Base-by-base conservation (phyloP, 2,797 vertebrate genomes). In the Dendrocincla tyrannina region DNA sequence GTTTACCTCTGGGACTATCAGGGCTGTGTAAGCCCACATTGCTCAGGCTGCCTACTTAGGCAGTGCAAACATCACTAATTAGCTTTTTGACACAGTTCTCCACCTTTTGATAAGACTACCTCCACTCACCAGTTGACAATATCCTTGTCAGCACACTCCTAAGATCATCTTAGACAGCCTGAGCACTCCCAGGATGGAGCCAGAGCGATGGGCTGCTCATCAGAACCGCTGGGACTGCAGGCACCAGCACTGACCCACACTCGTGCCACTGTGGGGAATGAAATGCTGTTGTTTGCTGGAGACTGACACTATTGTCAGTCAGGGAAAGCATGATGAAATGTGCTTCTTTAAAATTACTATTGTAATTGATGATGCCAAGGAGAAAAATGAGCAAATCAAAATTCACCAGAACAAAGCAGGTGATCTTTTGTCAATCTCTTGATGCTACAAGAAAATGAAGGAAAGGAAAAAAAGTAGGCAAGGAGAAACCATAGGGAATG, bases 261-360 rank as follows among this genome's bases (percentile, higher is more conserved):
- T 33, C 2, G 0, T 20, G 46, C 12, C 77, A 28, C 67, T 32
- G 37, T 7, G 20, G 32, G 0, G 5, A 37, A 13, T 28, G 24
- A 37, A 58, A 53, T 5, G 1, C 11, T 66, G 37, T 17, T 19
- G 1, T 30, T 42, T 46, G 18, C 50, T 72, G 52, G 23, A 58
- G 10, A 44, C 10, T 32, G 62, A 46, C 30, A 9, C 22, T 13
- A 7, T 7, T 33, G 14, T 33, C 39, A 27, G 17, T 59, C n/a
- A n/a, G 9, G 8, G 6, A 8, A 87, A 92, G 11, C 19, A 73
- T 18, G 25, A 13, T 5, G 5, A 64, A 39, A 4, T 6, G 0
- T 0, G 1, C 15, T 20, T 50, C 58, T 88, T 24, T 7, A 69
- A 72, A 88, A 79, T 49, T 81, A 69, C 3, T 72, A 37, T 32